Percentiles rank a stretch among this genome's conserved stretches.
Evolutionary conservation across 1,140 invertebrate genomes (phyloP).

Genomic region (Panulirus ornatus): DNA sequence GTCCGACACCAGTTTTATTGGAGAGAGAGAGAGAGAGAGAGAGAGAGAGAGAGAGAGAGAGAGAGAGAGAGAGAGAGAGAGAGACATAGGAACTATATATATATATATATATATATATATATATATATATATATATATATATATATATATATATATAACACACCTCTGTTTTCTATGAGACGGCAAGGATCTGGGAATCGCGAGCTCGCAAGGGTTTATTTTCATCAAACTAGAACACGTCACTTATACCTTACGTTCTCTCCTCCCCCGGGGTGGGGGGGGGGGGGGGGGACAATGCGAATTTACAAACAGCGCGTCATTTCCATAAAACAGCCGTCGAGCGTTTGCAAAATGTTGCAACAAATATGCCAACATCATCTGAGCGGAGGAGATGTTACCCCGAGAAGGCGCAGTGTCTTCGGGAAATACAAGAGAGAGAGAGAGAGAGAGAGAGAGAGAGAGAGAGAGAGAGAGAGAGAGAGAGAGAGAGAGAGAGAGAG

Average conservation of each 20-base stretch:
- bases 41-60: slow-evolving; percentile 20
- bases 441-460: background rate
- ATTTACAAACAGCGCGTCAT: background rate
- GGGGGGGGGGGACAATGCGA: background rate
- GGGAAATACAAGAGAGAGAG: background rate
- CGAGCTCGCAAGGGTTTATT: background rate
- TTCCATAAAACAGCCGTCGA: background rate
- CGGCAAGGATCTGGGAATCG: background rate
- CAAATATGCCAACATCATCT: background rate
- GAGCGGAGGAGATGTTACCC: background rate
- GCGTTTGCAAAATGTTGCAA: background rate
- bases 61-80: background rate
- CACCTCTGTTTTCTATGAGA: background rate
- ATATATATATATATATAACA: background rate
- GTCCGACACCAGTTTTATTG: background rate
- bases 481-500: background rate
- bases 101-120: background rate
- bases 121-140: background rate
- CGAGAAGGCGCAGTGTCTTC: background rate
- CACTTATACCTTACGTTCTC: too few species aligned
- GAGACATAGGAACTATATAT: background rate
- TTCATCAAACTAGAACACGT: background rate
- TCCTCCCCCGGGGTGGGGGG: background rate
- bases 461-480: background rate
- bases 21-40: background rate